These are phyloP conservation scores for Erebia palarica DNA, from an alignment of 2,888 invertebrate species.

Conservation along the genomic window DNA sequence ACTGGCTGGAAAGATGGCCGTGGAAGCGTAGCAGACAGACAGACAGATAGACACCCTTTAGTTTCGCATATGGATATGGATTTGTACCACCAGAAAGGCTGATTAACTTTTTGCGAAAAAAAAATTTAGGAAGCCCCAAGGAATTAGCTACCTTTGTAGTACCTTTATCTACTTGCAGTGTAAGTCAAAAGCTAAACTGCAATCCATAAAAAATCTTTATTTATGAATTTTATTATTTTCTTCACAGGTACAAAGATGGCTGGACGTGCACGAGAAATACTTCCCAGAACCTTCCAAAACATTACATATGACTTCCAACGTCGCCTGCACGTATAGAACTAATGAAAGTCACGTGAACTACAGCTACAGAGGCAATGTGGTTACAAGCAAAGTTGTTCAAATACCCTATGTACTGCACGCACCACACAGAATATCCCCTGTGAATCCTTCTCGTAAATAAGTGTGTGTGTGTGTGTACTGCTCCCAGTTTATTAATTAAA, in stretches of 20 bases:
- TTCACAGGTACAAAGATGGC: slow-evolving; percentile 46
- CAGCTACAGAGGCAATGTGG: slow-evolving; percentile 20
- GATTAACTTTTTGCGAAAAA: no score
- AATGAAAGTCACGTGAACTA: slow-evolving; percentile 27
- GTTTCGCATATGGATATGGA: no score
- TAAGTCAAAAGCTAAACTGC: no score
- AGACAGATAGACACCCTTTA: no score
- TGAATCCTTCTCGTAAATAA: slow-evolving; percentile 29
- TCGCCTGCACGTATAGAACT: slow-evolving; percentile 26
- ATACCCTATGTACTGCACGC: slow-evolving; percentile 31
- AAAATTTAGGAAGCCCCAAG: no score
- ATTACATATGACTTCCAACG: not conserved
- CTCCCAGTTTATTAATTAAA: not conserved
- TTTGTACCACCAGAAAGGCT: no score
- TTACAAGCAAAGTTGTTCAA: slow-evolving; percentile 16
- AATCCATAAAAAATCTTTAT: no score
- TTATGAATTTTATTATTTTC: slow-evolving; percentile 6
- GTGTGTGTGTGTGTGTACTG: no score
- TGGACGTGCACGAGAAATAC: slow-evolving; percentile 46
- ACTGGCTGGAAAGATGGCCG: no score
- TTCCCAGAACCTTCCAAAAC: slow-evolving; percentile 32
- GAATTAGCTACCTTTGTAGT: no score
- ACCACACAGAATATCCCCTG: slow-evolving; percentile 39
- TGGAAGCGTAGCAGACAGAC: no score
- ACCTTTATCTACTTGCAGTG: no score